Conservation (phyloP, 2,888 invertebrate species). For the Drosophila pegasa region DNA sequence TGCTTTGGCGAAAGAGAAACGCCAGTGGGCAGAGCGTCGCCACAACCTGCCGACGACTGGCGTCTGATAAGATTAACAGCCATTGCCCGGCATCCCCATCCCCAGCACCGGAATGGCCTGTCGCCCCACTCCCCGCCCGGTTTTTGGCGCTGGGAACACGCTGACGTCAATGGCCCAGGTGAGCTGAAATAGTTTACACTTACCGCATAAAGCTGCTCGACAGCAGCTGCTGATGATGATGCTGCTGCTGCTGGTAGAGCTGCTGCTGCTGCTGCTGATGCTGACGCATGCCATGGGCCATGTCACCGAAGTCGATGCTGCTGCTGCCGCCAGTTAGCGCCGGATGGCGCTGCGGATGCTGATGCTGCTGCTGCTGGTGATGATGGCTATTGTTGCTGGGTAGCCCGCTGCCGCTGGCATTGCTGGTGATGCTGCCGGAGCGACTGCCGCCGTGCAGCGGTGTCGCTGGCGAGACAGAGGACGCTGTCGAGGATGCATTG, state of each 20-base stretch:
- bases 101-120: background rate
- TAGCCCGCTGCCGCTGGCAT: conserved; percentile 63
- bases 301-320: conserved; percentile 76
- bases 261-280: conserved; percentile 54
- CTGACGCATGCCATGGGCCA: conserved; percentile 70
- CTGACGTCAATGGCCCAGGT: conserved; percentile 63
- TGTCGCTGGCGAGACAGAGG: conserved; percentile 52
- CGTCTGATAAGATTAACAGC: conserved; percentile 61
- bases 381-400: conserved; percentile 22
- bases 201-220: conserved; percentile 78
- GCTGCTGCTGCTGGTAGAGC: conserved; percentile 62
- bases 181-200: conserved; percentile 54
- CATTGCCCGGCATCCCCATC: conserved; percentile 8
- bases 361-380: conserved; percentile 48
- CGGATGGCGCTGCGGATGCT: conserved; percentile 64
- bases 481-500: conserved; percentile 55
- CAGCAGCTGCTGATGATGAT: conserved; percentile 67
- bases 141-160: conserved; percentile 8
- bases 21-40: conserved; percentile 51
- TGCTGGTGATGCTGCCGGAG: conserved; percentile 81
- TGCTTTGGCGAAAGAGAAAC: conserved; percentile 52
- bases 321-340: conserved; percentile 60
- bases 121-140: background rate
- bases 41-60: conserved; percentile 38
- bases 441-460: conserved; percentile 75